Base-by-base conservation (phyloP, 1,140 invertebrate species). In the Sinella curviseta region DNA sequence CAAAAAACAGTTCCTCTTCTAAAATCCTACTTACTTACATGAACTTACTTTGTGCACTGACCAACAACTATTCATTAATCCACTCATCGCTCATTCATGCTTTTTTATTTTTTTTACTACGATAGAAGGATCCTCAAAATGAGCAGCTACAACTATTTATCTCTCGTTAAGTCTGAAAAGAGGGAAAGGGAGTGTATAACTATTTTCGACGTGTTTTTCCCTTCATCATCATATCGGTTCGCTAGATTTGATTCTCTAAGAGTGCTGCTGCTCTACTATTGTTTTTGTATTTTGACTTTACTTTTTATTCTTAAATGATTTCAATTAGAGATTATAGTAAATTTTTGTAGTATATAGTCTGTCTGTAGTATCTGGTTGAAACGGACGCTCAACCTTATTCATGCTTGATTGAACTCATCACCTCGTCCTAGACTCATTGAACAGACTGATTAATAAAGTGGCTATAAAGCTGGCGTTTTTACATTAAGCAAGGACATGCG, bases 11-110 rank as follows among this genome's bases (percentile, higher is more conserved):
- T 65, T 26, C 24, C 26, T n/a, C 3, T 26, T 65, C 24, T n/a
- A n/a, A n/a, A n/a, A n/a, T 48, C 39, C 20, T 48, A 12, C 20
- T 48, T 48, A 48, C 39, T 20, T 12, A 48, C 39, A 48, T 48
- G n/a, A n/a, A n/a, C n/a, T n/a, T 48, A 48, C 39, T 48, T 48
- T 8, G 39, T n/a, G n/a, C n/a, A n/a, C n/a, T n/a, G n/a, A n/a
- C n/a, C n/a, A n/a, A n/a, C n/a, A n/a, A 20, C 65, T 70, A 70
- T 70, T 70, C 65, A 70, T 70, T 70, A 70, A 70, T 70, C 8
- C 31, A 8, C 8, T 31, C 65, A 31, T 70, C 26, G 65, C 31
- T 70, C 65, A 70, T 70, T 70, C 65, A 70, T 70, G 65, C 65
- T 31, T 70, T 70, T 30, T 31, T 14, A 12, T 48, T 20, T 48